These are phyloP conservation scores for Menidia menidia DNA, from an alignment of 2,797 vertebrate genomes.

Conservation along the genomic window DNA sequence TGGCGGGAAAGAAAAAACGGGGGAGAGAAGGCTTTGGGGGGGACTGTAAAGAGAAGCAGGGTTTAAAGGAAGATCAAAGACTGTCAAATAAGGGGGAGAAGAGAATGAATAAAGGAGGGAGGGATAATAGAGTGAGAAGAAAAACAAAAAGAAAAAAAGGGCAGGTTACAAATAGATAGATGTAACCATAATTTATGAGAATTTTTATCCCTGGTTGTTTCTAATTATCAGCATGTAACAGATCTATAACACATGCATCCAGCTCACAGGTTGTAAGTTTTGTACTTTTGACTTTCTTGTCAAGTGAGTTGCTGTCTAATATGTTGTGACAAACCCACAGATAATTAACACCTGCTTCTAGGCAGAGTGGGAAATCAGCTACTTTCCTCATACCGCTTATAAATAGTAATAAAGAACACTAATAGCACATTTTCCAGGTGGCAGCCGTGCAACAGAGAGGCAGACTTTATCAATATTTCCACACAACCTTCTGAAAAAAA, in stretches of 20 bases:
- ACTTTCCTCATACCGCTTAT: too few species aligned
- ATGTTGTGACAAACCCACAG: not conserved
- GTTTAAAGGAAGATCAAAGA: constrained; percentile 64
- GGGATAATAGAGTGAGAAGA: constrained; percentile 36
- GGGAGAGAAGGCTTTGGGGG: not conserved
- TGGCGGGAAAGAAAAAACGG: constrained; percentile 2
- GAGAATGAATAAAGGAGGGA: constrained; percentile 16
- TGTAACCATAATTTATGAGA: constrained; percentile 28
- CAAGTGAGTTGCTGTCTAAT: not conserved
- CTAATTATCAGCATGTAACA: constrained; percentile 17
- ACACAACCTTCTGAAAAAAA: not conserved
- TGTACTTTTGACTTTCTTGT: too few species aligned
- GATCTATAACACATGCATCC: constrained; percentile 30
- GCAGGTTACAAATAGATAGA: constrained; percentile 13
- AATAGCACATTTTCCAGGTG: not conserved
- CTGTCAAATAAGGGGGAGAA: constrained; percentile 38
- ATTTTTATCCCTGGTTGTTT: constrained; percentile 48
- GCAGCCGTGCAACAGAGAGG: not conserved
- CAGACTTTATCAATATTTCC: not conserved
- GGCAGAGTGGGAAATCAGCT: not conserved
- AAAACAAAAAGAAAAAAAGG: constrained; percentile 39
- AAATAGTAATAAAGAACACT: not conserved
- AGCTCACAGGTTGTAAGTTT: not conserved
- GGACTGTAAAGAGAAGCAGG: constrained; percentile 70
- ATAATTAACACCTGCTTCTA: not conserved